Percentiles rank a stretch among this genome's conserved stretches.
Evolutionary conservation across 2,113 vertebrate species (phyloP).

Genomic region (Hippocampus mohnikei): DNA sequence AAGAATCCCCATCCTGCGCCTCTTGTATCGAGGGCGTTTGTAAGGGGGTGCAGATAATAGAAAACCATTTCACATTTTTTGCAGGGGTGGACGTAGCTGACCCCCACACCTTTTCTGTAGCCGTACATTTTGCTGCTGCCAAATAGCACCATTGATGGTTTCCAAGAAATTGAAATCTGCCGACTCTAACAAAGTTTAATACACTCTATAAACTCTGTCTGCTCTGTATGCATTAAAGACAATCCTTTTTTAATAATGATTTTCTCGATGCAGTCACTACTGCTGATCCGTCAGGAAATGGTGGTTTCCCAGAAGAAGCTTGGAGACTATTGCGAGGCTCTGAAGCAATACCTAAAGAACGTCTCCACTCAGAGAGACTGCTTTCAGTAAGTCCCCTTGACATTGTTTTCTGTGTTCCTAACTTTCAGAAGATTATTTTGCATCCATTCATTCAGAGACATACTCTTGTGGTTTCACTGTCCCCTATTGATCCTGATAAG

Average conservation of each 20-base stretch:
- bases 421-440: background rate
- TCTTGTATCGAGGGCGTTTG: no score
- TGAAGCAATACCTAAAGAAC: slow-evolving; percentile 91
- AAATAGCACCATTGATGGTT: background rate
- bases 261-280: slow-evolving; percentile 76
- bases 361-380: slow-evolving; percentile 83
- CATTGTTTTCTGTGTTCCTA: background rate
- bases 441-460: no score
- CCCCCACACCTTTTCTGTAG: no score
- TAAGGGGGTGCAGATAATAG: no score
- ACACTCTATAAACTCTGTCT: background rate
- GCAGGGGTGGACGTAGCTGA: no score
- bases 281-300: slow-evolving; percentile 93
- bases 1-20: no score
- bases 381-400: slow-evolving; percentile 84
- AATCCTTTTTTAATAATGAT: background rate
- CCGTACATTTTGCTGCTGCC: no score
- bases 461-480: no score
- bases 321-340: slow-evolving; percentile 83
- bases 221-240: background rate
- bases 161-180: background rate
- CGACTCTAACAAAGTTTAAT: background rate
- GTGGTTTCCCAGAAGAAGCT: slow-evolving; percentile 87
- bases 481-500: no score
- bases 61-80: no score